Evolutionary conservation across 2,888 invertebrate genomes (phyloP), one percentile per base, ranked within the genome.

Genomic region (Archaeoteleia sp.): DNA sequence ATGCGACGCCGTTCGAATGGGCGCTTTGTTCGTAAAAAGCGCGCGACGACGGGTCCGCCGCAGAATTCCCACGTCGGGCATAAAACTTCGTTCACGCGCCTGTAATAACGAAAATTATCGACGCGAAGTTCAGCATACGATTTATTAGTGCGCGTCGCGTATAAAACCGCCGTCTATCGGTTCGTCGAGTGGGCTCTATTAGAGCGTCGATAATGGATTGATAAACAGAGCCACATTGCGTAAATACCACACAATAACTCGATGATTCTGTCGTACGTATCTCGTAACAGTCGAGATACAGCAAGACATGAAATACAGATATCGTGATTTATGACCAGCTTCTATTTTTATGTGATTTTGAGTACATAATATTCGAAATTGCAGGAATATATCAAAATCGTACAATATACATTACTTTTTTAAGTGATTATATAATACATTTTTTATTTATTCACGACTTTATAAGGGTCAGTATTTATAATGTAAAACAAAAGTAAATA

Each of bases 81-180:
- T 71, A 71, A 65, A 71, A 65, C 48, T 57, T 45, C 29, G 45
- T n/a, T n/a, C 37, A 37, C 49, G 13, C 6, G 51, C 46, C 39
- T 42, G 51, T 65, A 65, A 65, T 67, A 67, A 67, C 60, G 39
- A 48, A 20, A 63, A 63, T 68, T 68, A 68, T 68, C 68, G 68
- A 49, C 45, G 58, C 54, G 34, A 63, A 60, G 62, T 62, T 57
- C 55, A 51, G 32, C 46, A 45, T 42, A 35, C 30, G 58, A 70
- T 70, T 70, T 70, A 70, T 70, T 63, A 63, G 58, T 39, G 34
- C 39, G 29, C 25, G 62, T 60, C 58, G 58, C 46, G 25, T 51
- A 61, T 67, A 55, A 55, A 67, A 60, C 67, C 67, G 15, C 60
- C 45, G 51, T 30, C 60, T 57, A 53, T 29, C 53, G 7, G 20